Conservation (phyloP, 1,140 invertebrate genomes). For the Phymorhynchus buccinoides region DNA sequence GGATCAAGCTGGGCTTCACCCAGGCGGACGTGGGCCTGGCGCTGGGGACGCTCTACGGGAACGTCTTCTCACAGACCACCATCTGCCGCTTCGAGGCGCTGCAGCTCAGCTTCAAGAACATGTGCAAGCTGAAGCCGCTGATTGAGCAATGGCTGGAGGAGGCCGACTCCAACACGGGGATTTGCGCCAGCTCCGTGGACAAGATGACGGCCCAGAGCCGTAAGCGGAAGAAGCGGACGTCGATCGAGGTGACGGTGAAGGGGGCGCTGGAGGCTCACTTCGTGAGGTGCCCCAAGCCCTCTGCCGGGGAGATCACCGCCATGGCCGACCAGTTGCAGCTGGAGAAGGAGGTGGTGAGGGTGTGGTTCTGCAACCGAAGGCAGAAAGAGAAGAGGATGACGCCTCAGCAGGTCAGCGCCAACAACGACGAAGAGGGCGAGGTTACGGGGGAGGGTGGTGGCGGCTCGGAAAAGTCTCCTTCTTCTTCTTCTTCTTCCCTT, state of each 20-base stretch:
- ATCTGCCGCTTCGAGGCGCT: slow-evolving; percentile 99
- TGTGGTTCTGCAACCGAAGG: slow-evolving; percentile 95
- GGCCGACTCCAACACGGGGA: slow-evolving; percentile 97
- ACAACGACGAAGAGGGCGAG: slow-evolving; percentile 62
- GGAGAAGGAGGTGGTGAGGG: slow-evolving; percentile 97
- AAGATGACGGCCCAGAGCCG: slow-evolving; percentile 98
- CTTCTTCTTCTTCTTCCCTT: background rate
- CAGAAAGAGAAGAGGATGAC: slow-evolving; percentile 99
- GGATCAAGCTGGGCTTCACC: slow-evolving; percentile 95
- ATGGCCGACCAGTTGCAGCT: slow-evolving; percentile 95
- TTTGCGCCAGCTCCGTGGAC: slow-evolving; percentile 98
- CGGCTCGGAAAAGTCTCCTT: slow-evolving; percentile 47
- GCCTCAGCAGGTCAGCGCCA: too few species aligned
- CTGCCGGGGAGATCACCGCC: slow-evolving; percentile 95
- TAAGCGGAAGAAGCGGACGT: slow-evolving; percentile 99
- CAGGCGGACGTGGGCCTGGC: slow-evolving; percentile 98
- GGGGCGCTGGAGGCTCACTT: slow-evolving; percentile 98
- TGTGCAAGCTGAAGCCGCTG: slow-evolving; percentile 99
- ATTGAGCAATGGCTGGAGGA: slow-evolving; percentile 99
- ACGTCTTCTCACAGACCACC: slow-evolving; percentile 99
- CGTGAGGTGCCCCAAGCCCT: slow-evolving; percentile 98
- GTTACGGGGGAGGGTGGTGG: slow-evolving; percentile 59
- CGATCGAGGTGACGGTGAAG: slow-evolving; percentile 99
- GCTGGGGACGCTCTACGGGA: slow-evolving; percentile 97
- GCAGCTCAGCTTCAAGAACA: slow-evolving; percentile 99